phyloP scores from a whole-genome alignment of 2,888 invertebrate species.

The Mechanitis mazaeus region DNA sequence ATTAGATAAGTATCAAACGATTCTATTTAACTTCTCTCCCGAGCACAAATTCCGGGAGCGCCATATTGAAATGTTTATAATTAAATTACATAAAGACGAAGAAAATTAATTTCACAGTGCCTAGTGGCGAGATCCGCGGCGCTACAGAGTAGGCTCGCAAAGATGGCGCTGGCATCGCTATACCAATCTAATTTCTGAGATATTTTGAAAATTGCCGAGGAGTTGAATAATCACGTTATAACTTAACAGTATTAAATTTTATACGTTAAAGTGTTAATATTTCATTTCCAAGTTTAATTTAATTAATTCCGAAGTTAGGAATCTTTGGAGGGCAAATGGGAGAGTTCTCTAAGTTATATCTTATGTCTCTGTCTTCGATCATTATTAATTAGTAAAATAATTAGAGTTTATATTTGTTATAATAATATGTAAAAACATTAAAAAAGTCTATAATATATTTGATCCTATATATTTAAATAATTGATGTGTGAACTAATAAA shows the following conservation, averaged over 20 bases:
- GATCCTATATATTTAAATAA: neutral
- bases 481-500: too few relatives aligned
- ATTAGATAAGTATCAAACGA: conserved; percentile 77
- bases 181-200: conserved; percentile 73
- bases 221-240: conserved; percentile 77
- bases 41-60: conserved; percentile 73
- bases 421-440: conserved; percentile 1
- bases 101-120: conserved; percentile 76
- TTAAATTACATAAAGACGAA: conserved; percentile 78
- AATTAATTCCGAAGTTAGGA: conserved; percentile 73
- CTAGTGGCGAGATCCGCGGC: conserved; percentile 63
- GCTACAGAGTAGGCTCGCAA: conserved; percentile 59
- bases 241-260: conserved; percentile 76
- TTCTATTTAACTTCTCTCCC: conserved; percentile 74
- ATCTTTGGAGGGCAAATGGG: conserved; percentile 41
- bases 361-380: conserved; percentile 23
- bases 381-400: neutral
- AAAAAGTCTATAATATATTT: too few relatives aligned
- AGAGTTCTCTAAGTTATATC: conserved; percentile 44
- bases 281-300: conserved; percentile 77
- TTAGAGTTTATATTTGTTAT: conserved; percentile 4
- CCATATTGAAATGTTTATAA: conserved; percentile 78
- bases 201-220: conserved; percentile 72
- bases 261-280: conserved; percentile 77
- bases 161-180: conserved; percentile 61